Evolutionary conservation across 2,113 vertebrate species (phyloP), one percentile per base, ranked within the genome.

Genomic region (Xyliphius kryptos): DNA sequence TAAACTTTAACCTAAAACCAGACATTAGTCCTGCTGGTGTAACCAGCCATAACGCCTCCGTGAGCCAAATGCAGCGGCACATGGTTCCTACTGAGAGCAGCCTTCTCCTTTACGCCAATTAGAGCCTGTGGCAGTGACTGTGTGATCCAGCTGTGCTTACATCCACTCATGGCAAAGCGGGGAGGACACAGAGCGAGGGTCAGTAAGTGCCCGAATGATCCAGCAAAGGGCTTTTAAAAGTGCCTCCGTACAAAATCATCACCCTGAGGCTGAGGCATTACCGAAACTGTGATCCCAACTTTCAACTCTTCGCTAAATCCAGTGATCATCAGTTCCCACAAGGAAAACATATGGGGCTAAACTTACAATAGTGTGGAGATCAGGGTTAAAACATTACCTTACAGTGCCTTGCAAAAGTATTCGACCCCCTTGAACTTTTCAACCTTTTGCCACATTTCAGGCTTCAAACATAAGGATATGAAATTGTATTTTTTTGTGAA

Each of bases 101-200:
- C 32, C 38, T 26, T 58, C 41, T 46, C 32, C 38, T 26, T 58
- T 32, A 49, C 3, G 49, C 54, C 65, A 59, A 63, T 67, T 67
- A 70, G 21, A 69, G 67, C 67, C 61, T 57, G 67, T 22, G 20
- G 37, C 13, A 57, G 44, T 32, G 22, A 38, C 19, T 40, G 36
- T 63, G 15, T 44, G 26, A 53, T 59, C 55, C 63, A 50, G 61
- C 61, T 51, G 44, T 64, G 56, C 47, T 58, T 52, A 47, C 52
- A 22, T 63, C 50, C 56, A 56, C 54, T 63, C 47, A 51, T 26
- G 22, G 32, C 26, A 60, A 47, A 60, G 26, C 56, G 11, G 20
- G 5, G 5, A 46, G 21, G 21, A 63, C 40, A 62, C 37, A 32
- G 61, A 36, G 53, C 26, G 3, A 11, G 9, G 22, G 12, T 43